Evolutionary conservation across 2,113 vertebrate species (phyloP).

Genomic region (Balaeniceps rex): DNA sequence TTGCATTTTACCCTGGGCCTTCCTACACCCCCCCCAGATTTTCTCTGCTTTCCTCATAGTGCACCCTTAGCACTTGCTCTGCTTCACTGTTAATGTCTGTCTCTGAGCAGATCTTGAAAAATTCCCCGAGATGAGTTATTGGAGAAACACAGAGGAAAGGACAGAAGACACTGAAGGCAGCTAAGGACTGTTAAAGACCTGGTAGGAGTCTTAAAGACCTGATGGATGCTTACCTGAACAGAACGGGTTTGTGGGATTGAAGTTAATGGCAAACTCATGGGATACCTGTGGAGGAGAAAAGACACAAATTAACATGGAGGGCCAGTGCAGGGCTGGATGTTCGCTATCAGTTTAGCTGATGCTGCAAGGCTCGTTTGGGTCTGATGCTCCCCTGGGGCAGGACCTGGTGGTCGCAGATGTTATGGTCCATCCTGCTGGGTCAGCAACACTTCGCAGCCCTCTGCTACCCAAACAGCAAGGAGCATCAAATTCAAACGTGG

Average conservation of each 20-base stretch:
- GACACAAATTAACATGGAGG: neutral
- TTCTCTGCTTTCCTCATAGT: neutral
- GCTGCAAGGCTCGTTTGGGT: neutral
- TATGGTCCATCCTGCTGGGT: neutral
- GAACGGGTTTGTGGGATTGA: constrained; percentile 96
- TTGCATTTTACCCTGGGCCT: neutral
- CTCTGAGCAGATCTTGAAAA: neutral
- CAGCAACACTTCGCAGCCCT: neutral
- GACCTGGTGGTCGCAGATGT: neutral
- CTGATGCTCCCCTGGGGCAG: neutral
- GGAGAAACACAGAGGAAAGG: neutral
- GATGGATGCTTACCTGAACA: constrained; percentile 83
- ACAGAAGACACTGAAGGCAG: neutral
- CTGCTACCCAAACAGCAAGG: neutral
- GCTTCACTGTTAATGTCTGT: neutral
- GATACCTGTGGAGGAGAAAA: constrained; percentile 83
- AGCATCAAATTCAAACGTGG: neutral
- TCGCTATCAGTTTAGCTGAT: neutral
- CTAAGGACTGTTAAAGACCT: neutral
- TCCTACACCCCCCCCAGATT: neutral
- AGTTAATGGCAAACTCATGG: constrained; percentile 99
- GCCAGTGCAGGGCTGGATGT: neutral
- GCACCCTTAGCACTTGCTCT: neutral
- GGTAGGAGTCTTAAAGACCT: neutral
- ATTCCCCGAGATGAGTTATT: accelerated